Evolutionary conservation across 2,113 vertebrate species (phyloP), one percentile per base, ranked within the genome.

Genomic region (Caranx melampygus): DNA sequence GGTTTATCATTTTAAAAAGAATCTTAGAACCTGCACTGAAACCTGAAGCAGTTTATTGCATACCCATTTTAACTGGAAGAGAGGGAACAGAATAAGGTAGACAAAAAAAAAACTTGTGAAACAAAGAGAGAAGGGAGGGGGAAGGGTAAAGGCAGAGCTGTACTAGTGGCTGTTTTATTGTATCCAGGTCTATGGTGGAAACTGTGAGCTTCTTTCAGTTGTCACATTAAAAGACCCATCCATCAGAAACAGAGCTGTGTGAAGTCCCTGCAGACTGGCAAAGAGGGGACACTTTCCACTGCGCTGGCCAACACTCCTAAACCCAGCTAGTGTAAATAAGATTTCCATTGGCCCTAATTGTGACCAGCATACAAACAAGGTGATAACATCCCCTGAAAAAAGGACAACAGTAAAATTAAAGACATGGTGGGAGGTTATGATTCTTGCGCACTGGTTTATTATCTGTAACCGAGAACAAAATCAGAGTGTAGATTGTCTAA

Each of bases 1-100:
- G 75, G 73, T 84, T 90, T 62, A 87, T 88, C 76, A 82, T 94
- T 93, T 92, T 87, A 94, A 93, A 93, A 95, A 85, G 79, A 82
- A 93, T 91, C 91, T 82, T 87, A 88, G 90, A 84, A 89, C 78
- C 87, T 79, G 83, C 84, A 81, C 90, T 91, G 92, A 92, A 94
- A 94, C 90, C 92, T 79, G 92, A 92, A 88, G 90, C 59, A 0
- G 76, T 94, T 88, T 92, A 11, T 88, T 88, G 85, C 89, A 80
- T 89, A 95, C 94, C 92, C 65, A 88, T 94, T 95, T 44, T 2
- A 21, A 75, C 75, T 65, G 90, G 83, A 91, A 88, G 33, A 87
- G 73, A 81, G 40, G 71, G 72, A 95, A 92, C 35, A 31, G 60
- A 93, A 91, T 85, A 70, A 73, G 57, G 79, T 10, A 83, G 89